Evolutionary conservation across 2,888 invertebrate genomes (phyloP), one percentile per base, ranked within the genome.

Genomic region (Liposcelis brunnea): DNA sequence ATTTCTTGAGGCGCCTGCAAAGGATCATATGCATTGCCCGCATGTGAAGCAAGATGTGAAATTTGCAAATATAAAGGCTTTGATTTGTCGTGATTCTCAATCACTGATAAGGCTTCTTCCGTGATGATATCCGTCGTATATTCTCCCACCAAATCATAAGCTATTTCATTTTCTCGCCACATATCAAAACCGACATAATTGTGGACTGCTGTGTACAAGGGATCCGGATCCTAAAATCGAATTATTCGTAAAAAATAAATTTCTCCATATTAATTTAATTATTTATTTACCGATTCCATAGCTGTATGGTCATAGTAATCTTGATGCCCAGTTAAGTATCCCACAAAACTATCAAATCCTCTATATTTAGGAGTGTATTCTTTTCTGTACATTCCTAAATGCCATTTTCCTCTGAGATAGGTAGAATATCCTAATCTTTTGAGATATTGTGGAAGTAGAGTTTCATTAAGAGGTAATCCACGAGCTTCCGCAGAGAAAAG

Each of bases 281-380:
- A n/a, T n/a, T n/a, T 36, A 43, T 53, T 56, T 43, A 63, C 63
- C n/a, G 58, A 63, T 60, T 84, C 85, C 36, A 73, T 68, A 1
- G 77, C 78, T 0, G 80, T 82, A 56, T 91, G 90, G 59, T 89
- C 87, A 56, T 73, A 85, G 63, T 90, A 85, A 61, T 91, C 90
- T 12, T 84, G 84, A 59, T 80, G 82, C 0, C 90, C 90, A 0
- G 80, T 77, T 80, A 86, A 87, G 57, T 74, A 86, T 0, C 91
- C 74, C 61, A 66, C 81, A 80, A 50, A 80, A 71, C 56, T 69
- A 55, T 67, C 61, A 54, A 69, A 69, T 32, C 69, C 69, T 43
- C 68, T 57, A 49, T 56, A 58, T 3, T 50, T 49, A 3, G 69
- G 69, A 1, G 64, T 63, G 53, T 64, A 66, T 42, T 59, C 56